Evolutionary conservation across 64 coral and sea anemone species (phyloP).

Genomic region (Astreopora myriophthalma): DNA sequence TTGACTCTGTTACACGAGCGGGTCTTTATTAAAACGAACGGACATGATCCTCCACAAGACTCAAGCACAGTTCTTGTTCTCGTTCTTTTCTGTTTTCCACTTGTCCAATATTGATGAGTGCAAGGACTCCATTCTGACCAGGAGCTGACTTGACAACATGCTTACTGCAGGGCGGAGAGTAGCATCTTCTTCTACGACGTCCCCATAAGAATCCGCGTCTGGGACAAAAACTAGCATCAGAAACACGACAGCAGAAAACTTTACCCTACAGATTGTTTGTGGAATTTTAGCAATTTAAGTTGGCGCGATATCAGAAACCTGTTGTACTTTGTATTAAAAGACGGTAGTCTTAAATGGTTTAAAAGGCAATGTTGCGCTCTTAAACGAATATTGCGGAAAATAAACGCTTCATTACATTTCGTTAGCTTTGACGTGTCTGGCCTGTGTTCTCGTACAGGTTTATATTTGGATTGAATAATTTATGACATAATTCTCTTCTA

Average conservation of each 20-base stretch:
- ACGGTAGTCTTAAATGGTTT: not conserved
- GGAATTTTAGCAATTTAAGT: too few species aligned
- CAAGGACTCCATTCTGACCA: constrained; percentile 2
- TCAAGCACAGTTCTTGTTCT: not conserved
- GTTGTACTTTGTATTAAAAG: not conserved
- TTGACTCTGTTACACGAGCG: not conserved
- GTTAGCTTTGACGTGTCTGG: not conserved
- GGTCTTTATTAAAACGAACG: not conserved
- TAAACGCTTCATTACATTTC: not conserved
- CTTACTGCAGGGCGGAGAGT: not conserved
- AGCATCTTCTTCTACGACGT: not conserved
- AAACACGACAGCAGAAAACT: not conserved
- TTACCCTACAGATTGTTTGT: not conserved
- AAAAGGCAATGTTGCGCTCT: not conserved
- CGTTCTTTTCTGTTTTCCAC: not conserved
- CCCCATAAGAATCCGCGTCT: too few species aligned
- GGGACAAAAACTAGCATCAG: not conserved
- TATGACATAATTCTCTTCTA: not conserved
- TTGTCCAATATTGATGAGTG: not conserved
- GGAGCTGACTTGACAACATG: too few species aligned
- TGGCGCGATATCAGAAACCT: not conserved
- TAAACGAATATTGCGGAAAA: not conserved
- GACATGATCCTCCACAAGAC: not conserved
- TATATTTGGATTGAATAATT: not conserved
- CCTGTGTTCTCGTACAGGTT: not conserved